Evolutionary conservation across 1,140 invertebrate genomes (phyloP), one percentile per base, ranked within the genome.

Genomic region (Bemisia tabaci): DNA sequence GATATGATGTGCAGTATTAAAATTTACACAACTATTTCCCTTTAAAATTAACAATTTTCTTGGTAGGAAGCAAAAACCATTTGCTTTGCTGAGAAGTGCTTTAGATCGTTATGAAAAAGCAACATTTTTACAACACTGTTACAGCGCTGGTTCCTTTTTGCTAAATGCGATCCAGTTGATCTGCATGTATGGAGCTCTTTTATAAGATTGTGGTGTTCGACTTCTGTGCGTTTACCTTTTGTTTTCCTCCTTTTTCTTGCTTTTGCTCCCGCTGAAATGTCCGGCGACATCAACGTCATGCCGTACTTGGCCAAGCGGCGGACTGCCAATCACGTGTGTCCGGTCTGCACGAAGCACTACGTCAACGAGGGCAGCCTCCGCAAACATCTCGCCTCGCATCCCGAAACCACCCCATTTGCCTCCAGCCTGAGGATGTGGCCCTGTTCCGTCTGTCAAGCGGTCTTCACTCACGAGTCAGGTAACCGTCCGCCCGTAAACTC

Each of bases 391-490:
- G 89, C 91, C 65, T 92, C 90, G 74, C 92, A 95, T 80, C 91
- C 92, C 22, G 92, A 94, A 82, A 92, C 91, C 60, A 85, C 86
- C 70, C 91, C 93, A 76, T 83, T 94, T 60, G 88, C 89, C 71
- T 89, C 86, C 72, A 88, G 88, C 69, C 82, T 94, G 63, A 82
- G 91, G 74, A 94, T 94, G 91, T 94, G 91, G 91, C 91, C 92
- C 21, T 95, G 92, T 79, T 92, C 89, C 68, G 91, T 95, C 58
- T 95, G 92, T 74, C 91, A 94, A 79, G 91, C 92, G 63, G 91
- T 95, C 66, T 95, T 95, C 78, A 93, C 92, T 61, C 90, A 94
- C 75, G 92, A 95, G 81, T 89, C 89, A 79, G 92, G 92, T 95
- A 83, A 80, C 81, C 79, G 69, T n/a, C 22, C 27, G 5, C 23